Evolutionary conservation across 2,888 invertebrate genomes (phyloP), one percentile per base, ranked within the genome.

Genomic region (Xestoiulus laeticollis): DNA sequence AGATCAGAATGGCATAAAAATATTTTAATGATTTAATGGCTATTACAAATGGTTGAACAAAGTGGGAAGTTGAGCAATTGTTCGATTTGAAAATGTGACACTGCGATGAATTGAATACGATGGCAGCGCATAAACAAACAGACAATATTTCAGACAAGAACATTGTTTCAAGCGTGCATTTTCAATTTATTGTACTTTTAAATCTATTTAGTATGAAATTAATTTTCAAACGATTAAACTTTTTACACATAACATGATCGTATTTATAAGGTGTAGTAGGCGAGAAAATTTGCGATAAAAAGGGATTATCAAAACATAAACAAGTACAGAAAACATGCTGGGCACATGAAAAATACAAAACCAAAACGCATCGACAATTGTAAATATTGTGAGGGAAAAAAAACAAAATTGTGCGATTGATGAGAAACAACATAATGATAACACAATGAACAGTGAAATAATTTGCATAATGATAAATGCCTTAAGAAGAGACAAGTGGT

Each of bases 381-480:
- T 26, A 26, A n/a, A 26, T 12, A 68, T 26, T 68, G 68, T 68
- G 68, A 59, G n/a, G 2, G 4, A 59, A 59, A 59, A 59, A n/a
- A 59, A 59, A 59, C n/a, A 68, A 68, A 68, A 68, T 12, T 68
- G 68, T 68, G 68, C 68, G 68, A 68, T 68, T 26, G 68, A 68
- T 68, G 68, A 1, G 26, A 68, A 68, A 68, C 26, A n/a, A 26
- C 10, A 68, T 68, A 68, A 68, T 68, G 68, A 26, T 26, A 68
- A 68, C 68, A 68, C 14, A 68, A 68, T 26, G 68, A 26, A 68
- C 22, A 68, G 10, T 68, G 68, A 68, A 68, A 26, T 26, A 14
- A 26, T 26, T 68, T 68, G 68, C 1, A 26, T 26, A 68, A 68
- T 68, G 68, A 26, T 68, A 68, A 68, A 68, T 68, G 68, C 68